Base-by-base conservation (phyloP, 1,140 invertebrate genomes). In the Drosophila lowei region DNA sequence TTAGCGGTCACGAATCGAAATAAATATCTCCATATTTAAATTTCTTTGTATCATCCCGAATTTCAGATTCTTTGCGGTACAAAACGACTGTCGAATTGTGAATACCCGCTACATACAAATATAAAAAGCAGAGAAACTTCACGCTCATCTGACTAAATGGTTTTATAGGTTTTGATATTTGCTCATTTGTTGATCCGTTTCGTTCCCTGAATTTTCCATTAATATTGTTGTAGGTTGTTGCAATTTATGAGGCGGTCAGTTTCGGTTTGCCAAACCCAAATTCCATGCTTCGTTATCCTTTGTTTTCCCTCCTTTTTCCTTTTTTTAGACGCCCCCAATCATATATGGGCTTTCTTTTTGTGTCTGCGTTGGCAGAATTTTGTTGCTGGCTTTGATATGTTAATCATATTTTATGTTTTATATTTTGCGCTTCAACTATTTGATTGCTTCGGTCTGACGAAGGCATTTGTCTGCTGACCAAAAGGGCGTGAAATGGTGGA, bases 61-160 rank as follows among this genome's bases (percentile, higher is more conserved):
- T 25, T 5, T 25, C 4, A 6, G 9, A 3, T 3, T 34, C 9
- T 9, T 11, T 34, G 30, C 9, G 34, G 8, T 1, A 34, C 34
- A 13, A 13, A 13, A 38, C 34, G 11, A 3, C 34, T 38, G 11
- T 38, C 3, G 5, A 38, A 38, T 38, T 38, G 11, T 38, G 11
- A 5, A 38, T 38, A 30, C 23, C 47, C 23, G 41, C 34, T 18
- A 18, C 18, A 18, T 44, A 13, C 0, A 38, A 13, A 1, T 30
- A 62, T 25, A 50, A 23, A 52, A 52, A 53, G 18, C 56, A 48
- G 47, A 11, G 8, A 62, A 86, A 86, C 80, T 85, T 85, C 80
- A 85, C 81, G 80, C 80, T 85, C 68, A 86, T 85, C 80, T 85
- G 73, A 61, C 81, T 85, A 85, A 85, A 85, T 80, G 81, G 81